These are phyloP conservation scores for Piprites chloris DNA, from an alignment of 2,113 vertebrate species.

Conservation along the genomic window DNA sequence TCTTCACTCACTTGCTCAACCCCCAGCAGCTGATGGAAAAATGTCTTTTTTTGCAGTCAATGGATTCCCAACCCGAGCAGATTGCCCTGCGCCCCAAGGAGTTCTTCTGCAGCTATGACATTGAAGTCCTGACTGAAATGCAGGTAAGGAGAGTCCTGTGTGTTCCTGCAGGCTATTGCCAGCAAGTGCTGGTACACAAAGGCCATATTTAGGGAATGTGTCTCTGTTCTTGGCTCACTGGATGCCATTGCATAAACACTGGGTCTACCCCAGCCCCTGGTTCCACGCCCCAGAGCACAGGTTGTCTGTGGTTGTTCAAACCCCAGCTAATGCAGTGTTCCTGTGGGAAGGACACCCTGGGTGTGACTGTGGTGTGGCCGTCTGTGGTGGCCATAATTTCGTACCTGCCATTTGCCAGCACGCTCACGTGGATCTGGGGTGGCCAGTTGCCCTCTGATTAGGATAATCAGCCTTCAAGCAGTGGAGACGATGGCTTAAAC, in stretches of 20 bases:
- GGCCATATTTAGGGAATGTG: not conserved
- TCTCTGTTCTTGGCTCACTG: not conserved
- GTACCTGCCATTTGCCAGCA: not conserved
- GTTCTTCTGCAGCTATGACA: constrained; percentile 89
- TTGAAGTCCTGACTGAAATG: constrained; percentile 91
- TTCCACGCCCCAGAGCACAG: not conserved
- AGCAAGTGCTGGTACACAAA: not conserved
- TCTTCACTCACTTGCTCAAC: not conserved
- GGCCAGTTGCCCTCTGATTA: not conserved
- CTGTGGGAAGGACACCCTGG: not conserved
- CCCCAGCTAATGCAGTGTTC: not conserved
- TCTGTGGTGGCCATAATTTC: not conserved
- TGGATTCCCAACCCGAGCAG: constrained; percentile 92
- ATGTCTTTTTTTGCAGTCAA: constrained; percentile 75
- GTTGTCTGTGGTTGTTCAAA: not conserved
- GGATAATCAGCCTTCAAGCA: not conserved
- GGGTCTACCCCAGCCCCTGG: not conserved
- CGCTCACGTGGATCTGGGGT: not conserved
- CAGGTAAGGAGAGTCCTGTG: constrained; percentile 74
- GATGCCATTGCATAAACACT: accelerated
- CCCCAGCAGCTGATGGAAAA: not conserved
- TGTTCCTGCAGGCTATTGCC: not conserved
- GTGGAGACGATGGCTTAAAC: not conserved
- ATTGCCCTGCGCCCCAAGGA: constrained; percentile 87
- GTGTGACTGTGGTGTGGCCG: not conserved